Percentiles rank a stretch among this genome's conserved stretches.
Evolutionary conservation across 2,113 vertebrate genomes (phyloP).

Genomic region (Sphaerodactylus townsendi): DNA sequence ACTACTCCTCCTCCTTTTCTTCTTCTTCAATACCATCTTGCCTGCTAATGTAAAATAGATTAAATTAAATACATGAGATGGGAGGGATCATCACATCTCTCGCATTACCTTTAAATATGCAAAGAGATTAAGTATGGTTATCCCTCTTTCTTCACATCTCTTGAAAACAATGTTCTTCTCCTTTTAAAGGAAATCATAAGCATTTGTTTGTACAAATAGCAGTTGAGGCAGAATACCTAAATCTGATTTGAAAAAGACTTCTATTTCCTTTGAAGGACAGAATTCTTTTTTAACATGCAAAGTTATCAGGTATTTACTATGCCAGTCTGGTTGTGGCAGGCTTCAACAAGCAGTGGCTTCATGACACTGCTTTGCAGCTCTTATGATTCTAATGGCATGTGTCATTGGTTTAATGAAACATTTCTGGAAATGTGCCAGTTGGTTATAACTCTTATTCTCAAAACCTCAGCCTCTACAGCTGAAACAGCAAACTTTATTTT

Average conservation of each 20-base stretch:
- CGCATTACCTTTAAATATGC: not conserved
- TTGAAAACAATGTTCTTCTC: no score
- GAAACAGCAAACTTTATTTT: not conserved
- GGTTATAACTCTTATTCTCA: not conserved
- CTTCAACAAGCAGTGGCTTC: constrained; percentile 49
- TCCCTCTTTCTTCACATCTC: not conserved
- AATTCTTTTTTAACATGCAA: not conserved
- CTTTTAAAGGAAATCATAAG: not conserved
- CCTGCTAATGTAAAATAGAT: not conserved
- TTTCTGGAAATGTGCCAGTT: not conserved
- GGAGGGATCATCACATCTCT: not conserved
- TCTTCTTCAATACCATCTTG: no score
- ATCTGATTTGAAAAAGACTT: not conserved
- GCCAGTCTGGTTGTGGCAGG: constrained; percentile 22
- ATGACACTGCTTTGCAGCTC: constrained; percentile 15
- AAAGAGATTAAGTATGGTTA: not conserved
- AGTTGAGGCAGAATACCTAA: not conserved
- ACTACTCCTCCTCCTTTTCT: no score
- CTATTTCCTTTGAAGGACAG: not conserved
- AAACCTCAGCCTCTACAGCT: not conserved
- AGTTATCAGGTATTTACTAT: not conserved
- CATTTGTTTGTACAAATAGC: not conserved
- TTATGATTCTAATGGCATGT: not conserved
- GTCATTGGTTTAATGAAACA: not conserved
- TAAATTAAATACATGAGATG: not conserved